Evolutionary conservation across 2,113 vertebrate genomes (phyloP).

Genomic region (Chinchilla lanigera): DNA sequence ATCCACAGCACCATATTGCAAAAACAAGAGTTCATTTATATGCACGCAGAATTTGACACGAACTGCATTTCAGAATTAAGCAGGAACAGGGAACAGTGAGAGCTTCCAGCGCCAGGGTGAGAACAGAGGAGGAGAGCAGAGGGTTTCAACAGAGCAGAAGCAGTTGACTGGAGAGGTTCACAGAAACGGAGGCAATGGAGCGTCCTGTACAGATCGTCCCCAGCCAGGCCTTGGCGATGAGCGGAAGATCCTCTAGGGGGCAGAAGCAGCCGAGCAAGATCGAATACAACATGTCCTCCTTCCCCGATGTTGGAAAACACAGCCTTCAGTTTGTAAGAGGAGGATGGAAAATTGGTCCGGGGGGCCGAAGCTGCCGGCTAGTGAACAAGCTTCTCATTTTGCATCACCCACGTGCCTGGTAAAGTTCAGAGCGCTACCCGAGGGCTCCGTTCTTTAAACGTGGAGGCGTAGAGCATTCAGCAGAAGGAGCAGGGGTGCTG

Average conservation of each 20-base stretch:
- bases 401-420: neutral
- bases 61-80: neutral
- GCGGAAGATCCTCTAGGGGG: neutral
- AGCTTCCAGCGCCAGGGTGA: neutral
- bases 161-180: neutral
- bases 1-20: neutral
- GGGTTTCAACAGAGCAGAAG: neutral
- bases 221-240: neutral
- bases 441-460: neutral
- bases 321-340: neutral
- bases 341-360: rapidly evolving
- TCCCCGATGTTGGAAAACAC: neutral
- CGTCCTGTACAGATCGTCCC: rapidly evolving
- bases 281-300: neutral
- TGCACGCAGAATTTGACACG: neutral
- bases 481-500: neutral
- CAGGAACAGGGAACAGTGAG: neutral
- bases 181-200: neutral
- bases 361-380: too few species aligned
- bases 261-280: neutral
- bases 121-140: neutral
- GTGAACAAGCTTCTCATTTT: neutral
- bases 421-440: rapidly evolving
- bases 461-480: neutral
- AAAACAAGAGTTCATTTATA: neutral